Base-by-base conservation (phyloP, 2,113 vertebrate genomes). In the Sus scrofa region DNA sequence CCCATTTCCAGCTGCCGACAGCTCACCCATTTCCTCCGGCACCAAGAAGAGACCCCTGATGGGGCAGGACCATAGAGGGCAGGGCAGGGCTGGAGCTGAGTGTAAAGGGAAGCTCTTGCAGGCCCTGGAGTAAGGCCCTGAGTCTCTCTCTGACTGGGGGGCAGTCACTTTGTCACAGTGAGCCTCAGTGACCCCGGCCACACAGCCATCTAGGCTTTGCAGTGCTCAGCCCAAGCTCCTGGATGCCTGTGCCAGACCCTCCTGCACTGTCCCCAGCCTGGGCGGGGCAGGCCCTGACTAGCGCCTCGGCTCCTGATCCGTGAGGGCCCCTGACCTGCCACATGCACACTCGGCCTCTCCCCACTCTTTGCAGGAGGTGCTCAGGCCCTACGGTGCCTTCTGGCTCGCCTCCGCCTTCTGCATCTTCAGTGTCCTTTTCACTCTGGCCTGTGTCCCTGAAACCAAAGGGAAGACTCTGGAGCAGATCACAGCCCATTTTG, bases 381-480 rank as follows among this genome's bases (percentile, higher is more conserved):
- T 99, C 44, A 99, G 98, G 95, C 98, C 98, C 8, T 99, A 98
- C 0, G 99, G 99, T 1, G 99, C 99, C 0, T 99, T 99, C 98
- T 99, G 99, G 99, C 98, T 99, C 8, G 99, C 99, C 70, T 98
- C 99, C 0, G 98, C 94, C 15, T 96, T 99, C 97, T 99, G 99
- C 86, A 85, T 98, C 84, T 60, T 99, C 60, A 99, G 97, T 24
- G 91, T 99, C 86, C 5, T 99, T 94, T 99, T 99, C 98, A 99
- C 99, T 9, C 39, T 99, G 26, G 54, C 98, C 96, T 99, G 98
- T 50, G 95, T 99, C 95, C 99, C 99, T 0, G 99, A 99, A 96
- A 99, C 99, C 10, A 99, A 99, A 98, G 99, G 99, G 83, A 99
- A 98, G 98, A 99, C 99, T 0, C 98, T 99, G 96, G 99, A 99